Evolutionary conservation across 2,797 vertebrate species (phyloP), one percentile per base, ranked within the genome.

Genomic region (Anas bernieri): DNA sequence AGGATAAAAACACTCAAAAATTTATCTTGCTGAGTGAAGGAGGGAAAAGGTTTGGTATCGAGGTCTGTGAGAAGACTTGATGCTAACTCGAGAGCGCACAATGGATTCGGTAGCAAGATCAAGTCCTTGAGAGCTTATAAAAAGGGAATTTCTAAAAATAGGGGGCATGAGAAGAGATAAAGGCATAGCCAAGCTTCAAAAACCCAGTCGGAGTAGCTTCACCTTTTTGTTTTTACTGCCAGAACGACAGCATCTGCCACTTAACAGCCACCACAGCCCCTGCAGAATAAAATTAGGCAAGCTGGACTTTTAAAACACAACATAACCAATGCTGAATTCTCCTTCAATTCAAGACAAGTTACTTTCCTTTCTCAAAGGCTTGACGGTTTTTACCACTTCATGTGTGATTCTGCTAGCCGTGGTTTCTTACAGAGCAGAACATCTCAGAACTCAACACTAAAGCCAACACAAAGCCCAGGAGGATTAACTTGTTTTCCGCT

Each of bases 361-460:
- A 3, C 23, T 88, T 67, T 21, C 9, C 3, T 39, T 52, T 54
- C 64, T 35, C 70, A 50, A 43, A 33, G 58, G 11, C 33, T 63
- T 18, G 5, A 15, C 48, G 41, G 41, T 9, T 81, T 59, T 17
- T 17, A 0, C 30, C 4, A 0, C 43, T 61, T 14, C 55, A 5
- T 0, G 3, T 16, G 18, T 45, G 70, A 23, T 48, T 33, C 28
- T 0, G 0, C 28, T 58, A 6, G 23, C n/a, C 23, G 17, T 8
- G 33, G 0, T 22, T 84, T 61, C 30, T 39, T 12, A 45, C 37
- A 17, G 43, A 45, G 17, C n/a, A 37, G 58, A 59, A 43, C 33
- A 55, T 7, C 41, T 35, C 23, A 54, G 31, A n/a, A 21, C 16
- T 64, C 20, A 23, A 9, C 5, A 11, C 3, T 10, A 39, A 39